phyloP scores from a whole-genome alignment of 2,888 invertebrate genomes.

The Aproaerema taeniolella region DNA sequence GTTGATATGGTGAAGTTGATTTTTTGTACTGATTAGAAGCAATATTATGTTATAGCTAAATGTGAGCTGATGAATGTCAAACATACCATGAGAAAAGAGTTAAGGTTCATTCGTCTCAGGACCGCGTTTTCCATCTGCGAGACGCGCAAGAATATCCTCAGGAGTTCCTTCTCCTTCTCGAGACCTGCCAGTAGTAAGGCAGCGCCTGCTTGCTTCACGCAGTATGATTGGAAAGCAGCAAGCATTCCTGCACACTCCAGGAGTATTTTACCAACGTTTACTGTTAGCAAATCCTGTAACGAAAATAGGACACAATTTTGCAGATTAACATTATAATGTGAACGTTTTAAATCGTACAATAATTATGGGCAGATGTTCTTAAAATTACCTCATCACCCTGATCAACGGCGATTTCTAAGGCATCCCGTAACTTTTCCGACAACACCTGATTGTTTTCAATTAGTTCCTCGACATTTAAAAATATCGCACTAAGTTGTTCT shows the following conservation, averaged over 20 bases:
- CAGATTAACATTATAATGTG: neutral
- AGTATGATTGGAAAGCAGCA: conserved; percentile 96
- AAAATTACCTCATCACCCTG: conserved; percentile 83
- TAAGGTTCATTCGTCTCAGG: conserved; percentile 94
- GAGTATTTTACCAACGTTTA: conserved; percentile 94
- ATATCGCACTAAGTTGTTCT: conserved; percentile 94
- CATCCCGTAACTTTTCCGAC: conserved; percentile 90
- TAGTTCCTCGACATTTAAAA: conserved; percentile 94
- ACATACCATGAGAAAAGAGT: conserved; percentile 99
- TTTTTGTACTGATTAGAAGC: too few relatives aligned
- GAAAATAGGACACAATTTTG: conserved; percentile 7
- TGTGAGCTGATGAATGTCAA: too few relatives aligned
- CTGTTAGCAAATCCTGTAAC: conserved; percentile 86
- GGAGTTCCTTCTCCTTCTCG: conserved; percentile 95
- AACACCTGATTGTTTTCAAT: conserved; percentile 91
- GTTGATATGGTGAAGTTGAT: too few relatives aligned
- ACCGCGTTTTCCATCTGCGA: conserved; percentile 98
- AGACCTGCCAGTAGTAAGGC: conserved; percentile 91
- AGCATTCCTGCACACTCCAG: conserved; percentile 95
- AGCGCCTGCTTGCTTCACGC: conserved; percentile 94
- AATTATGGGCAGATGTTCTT: neutral
- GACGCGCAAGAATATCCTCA: conserved; percentile 95
- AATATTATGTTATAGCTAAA: too few relatives aligned
- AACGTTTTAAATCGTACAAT: neutral
- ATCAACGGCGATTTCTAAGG: conserved; percentile 89